Base-by-base conservation (phyloP, 2,113 vertebrate species). In the Pristiophorus japonicus region DNA sequence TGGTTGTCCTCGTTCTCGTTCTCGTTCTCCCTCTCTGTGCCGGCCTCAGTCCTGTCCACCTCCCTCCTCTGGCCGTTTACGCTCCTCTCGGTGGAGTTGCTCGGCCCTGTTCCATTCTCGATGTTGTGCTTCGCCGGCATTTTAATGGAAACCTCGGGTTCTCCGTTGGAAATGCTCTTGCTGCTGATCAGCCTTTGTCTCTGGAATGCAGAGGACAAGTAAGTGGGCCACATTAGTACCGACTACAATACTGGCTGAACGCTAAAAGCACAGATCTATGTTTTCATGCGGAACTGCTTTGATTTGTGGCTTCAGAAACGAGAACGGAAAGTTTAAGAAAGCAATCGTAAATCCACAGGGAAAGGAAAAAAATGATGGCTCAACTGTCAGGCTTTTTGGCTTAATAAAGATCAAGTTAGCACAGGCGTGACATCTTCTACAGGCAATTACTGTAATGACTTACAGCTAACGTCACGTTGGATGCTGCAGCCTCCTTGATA, bases 181-280 rank as follows among this genome's bases (percentile, higher is more conserved):
- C 98, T 98, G 96, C 98, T 98, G 97, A 99, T 99, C 51, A 99
- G 97, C 96, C 99, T 98, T 96, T 99, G 99, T 87, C 99, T 98
- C 99, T 99, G 98, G 42, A 96, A 96, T 8, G 96, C 24, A 97
- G 95, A 81, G 59, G 66, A 67, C 18, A 34, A 16, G 24, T 16
- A 70, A 70, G 14, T 6, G 63, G 45, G 11, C 8, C 24, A 38
- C 7, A 5, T 45, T 45, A 42, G 27, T 10, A 34, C 85, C 85
- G 42, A n/a, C 4, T 16, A 38, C 16, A n/a, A 12, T 5, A 22
- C 87, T 34, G 84, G 11, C 2, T 59, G 30, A 11, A 51, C 1
- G 30, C 14, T 14, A 12, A 90, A 34, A 59, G 14, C 85, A 22
- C 8, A 2, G 45, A 12, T 30, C 42, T 34, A 42, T 42, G 34